Conservation (phyloP, 1,140 invertebrate genomes). For the Dysdera silvatica region DNA sequence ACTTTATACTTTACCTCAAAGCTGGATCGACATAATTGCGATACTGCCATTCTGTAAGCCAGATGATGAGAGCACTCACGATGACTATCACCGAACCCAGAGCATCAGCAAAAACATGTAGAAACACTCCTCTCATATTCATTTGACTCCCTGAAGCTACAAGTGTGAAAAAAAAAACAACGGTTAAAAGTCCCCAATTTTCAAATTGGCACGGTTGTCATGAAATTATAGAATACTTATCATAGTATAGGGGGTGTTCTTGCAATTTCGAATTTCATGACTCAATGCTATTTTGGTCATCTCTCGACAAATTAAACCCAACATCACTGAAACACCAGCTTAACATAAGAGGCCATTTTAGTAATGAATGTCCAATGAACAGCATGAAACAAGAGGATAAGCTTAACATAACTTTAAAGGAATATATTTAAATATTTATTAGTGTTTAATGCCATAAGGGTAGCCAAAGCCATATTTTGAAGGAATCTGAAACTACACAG, state of each 20-base stretch:
- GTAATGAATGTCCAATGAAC: no score
- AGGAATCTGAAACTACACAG: no score
- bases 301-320: background rate
- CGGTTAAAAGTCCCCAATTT: background rate
- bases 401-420: no score
- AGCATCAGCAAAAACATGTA: constrained; percentile 95
- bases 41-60: constrained; percentile 71
- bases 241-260: no score
- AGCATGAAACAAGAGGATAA: no score
- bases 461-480: no score
- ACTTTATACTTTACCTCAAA: no score
- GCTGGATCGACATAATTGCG: constrained; percentile 84
- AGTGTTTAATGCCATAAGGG: no score
- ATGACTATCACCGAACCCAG: constrained; percentile 92
- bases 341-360: no score
- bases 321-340: constrained; percentile 1
- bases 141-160: constrained; percentile 56
- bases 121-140: constrained; percentile 96
- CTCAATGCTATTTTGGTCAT: background rate
- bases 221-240: no score
- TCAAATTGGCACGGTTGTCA: background rate
- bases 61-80: constrained; percentile 76
- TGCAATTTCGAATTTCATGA: background rate
- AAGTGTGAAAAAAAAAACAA: background rate
- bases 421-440: no score